Evolutionary conservation across 2,888 invertebrate species (phyloP).

Genomic region (Carterocephalus palaemon): DNA sequence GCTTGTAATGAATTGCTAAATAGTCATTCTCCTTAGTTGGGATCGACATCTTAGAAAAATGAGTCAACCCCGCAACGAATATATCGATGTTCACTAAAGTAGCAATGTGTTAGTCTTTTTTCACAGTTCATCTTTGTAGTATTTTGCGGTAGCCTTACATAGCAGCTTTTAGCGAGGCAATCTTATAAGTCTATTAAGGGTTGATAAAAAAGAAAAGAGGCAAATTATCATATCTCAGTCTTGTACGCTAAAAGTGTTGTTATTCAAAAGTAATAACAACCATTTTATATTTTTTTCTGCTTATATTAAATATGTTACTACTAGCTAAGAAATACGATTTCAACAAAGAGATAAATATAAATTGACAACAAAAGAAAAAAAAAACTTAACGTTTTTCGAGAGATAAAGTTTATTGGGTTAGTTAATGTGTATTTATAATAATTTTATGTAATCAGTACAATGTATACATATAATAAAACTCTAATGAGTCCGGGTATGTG

Average conservation of each 20-base stretch:
- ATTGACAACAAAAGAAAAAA: too few relatives aligned
- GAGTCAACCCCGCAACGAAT: slow-evolving; percentile 9
- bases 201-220: slow-evolving; percentile 14
- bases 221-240: slow-evolving; percentile 14
- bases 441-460: too few relatives aligned
- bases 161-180: slow-evolving; percentile 22
- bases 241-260: slow-evolving; percentile 3
- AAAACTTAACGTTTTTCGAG: too few relatives aligned
- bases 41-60: slow-evolving; percentile 9
- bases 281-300: too few relatives aligned
- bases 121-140: slow-evolving; percentile 10
- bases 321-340: too few relatives aligned
- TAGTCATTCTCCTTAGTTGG: neutral
- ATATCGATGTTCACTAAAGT: slow-evolving; percentile 13
- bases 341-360: too few relatives aligned
- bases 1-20: too few relatives aligned
- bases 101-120: slow-evolving; percentile 9
- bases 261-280: neutral
- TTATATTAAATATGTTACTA: too few relatives aligned
- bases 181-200: slow-evolving; percentile 21
- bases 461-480: too few relatives aligned
- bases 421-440: too few relatives aligned
- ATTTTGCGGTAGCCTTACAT: slow-evolving; percentile 17
- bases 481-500: too few relatives aligned
- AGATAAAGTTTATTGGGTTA: too few relatives aligned